A percentile compares a stretch with the other conserved stretches of the same genome.
phyloP scores from a whole-genome alignment of 2,888 invertebrate species.

The Orthosia cruda region DNA sequence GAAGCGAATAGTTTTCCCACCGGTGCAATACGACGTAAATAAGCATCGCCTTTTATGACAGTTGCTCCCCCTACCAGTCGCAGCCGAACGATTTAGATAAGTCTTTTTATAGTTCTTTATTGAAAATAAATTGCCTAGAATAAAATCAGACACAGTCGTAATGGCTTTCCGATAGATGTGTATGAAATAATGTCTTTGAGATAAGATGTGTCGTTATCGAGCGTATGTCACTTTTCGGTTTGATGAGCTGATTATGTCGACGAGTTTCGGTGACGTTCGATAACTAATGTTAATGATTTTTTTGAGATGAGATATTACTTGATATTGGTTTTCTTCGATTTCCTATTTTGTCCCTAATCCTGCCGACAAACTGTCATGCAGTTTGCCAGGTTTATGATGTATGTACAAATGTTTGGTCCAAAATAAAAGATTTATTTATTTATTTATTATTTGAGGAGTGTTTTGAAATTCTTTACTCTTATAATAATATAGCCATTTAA shows the following conservation, averaged over 20 bases:
- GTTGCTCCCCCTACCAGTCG: slow-evolving; percentile 86
- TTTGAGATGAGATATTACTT: slow-evolving; percentile 32
- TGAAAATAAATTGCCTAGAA: slow-evolving; percentile 92
- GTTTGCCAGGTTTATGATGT: no score
- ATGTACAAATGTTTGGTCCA: no score
- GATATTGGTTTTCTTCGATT: neutral
- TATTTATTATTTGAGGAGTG: no score
- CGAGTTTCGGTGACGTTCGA: slow-evolving; percentile 67
- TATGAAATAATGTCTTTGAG: slow-evolving; percentile 90
- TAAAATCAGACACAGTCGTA: slow-evolving; percentile 90
- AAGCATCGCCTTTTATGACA: slow-evolving; percentile 89
- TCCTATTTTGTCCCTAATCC: no score
- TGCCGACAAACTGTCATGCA: no score
- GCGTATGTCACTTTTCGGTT: slow-evolving; percentile 78
- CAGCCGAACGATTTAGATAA: slow-evolving; percentile 90
- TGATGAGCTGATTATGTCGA: slow-evolving; percentile 71
- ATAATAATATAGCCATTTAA: neutral
- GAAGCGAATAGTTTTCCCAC: slow-evolving; percentile 74
- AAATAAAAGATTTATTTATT: no score
- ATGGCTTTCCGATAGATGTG: slow-evolving; percentile 91
- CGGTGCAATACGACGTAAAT: slow-evolving; percentile 86
- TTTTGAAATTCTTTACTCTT: neutral
- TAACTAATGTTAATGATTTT: slow-evolving; percentile 58
- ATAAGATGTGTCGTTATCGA: slow-evolving; percentile 87
- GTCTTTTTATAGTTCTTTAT: slow-evolving; percentile 92